phyloP scores from a whole-genome alignment of 1,140 invertebrate species.

The Nasonia longicornis region DNA sequence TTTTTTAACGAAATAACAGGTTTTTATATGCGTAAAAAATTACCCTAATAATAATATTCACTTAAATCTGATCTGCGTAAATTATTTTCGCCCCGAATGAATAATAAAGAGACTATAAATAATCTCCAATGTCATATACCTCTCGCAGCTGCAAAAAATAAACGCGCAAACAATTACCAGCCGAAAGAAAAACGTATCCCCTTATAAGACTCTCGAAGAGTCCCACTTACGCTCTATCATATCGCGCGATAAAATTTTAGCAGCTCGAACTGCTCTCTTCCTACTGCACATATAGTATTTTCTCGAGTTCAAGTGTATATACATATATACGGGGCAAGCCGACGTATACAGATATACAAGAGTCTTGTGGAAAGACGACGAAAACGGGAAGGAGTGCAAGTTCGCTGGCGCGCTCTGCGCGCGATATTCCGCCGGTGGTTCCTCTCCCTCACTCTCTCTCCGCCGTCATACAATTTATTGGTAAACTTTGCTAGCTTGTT shows the following conservation, averaged over 20 bases:
- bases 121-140: too few relatives aligned
- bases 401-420: slow-evolving; percentile 36
- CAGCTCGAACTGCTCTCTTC: background rate
- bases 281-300: background rate
- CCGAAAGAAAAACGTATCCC: background rate
- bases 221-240: background rate
- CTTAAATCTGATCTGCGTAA: too few relatives aligned
- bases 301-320: background rate
- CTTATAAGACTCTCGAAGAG: background rate
- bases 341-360: background rate
- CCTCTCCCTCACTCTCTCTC: slow-evolving; percentile 26
- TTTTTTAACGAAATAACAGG: too few relatives aligned
- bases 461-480: slow-evolving; percentile 68
- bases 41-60: too few relatives aligned
- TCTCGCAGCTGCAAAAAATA: too few relatives aligned
- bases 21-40: too few relatives aligned
- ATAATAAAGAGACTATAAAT: too few relatives aligned
- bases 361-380: background rate
- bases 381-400: slow-evolving; percentile 36
- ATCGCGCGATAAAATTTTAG: slow-evolving; percentile 1
- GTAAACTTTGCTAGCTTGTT: slow-evolving; percentile 69
- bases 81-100: too few relatives aligned
- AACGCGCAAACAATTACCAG: too few relatives aligned
- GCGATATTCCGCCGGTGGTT: slow-evolving; percentile 53
- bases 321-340: background rate